Conservation (phyloP, 2,113 vertebrate genomes). For the Petromus typicus region DNA sequence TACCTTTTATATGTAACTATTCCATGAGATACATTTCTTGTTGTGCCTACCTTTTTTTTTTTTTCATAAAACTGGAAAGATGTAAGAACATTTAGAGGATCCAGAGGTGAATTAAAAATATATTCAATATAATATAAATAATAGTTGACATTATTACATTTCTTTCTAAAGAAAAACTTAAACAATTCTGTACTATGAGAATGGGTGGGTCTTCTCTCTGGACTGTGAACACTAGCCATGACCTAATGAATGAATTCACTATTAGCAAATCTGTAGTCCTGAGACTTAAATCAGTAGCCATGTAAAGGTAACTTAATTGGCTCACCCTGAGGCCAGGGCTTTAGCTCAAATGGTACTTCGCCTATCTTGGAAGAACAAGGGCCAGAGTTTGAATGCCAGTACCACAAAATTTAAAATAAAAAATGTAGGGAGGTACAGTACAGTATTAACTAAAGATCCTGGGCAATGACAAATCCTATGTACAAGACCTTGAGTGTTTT, state of each 20-base stretch:
- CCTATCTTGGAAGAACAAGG: no score
- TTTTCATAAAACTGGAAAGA: background rate
- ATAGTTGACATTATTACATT: background rate
- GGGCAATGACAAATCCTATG: background rate
- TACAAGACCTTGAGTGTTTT: background rate
- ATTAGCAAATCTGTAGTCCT: background rate
- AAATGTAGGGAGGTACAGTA: background rate
- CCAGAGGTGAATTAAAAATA: slow-evolving; percentile 1
- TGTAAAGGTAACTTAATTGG: background rate
- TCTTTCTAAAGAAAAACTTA: background rate
- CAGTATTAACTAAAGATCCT: background rate
- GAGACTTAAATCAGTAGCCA: background rate
- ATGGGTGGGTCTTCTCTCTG: background rate
- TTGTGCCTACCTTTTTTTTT: background rate
- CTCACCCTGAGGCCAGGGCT: no score
- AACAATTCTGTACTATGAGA: background rate
- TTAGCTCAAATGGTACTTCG: no score
- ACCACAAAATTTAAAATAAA: no score
- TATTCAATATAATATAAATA: slow-evolving; percentile 6
- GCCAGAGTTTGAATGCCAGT: no score
- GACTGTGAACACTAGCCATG: background rate
- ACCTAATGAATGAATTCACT: background rate
- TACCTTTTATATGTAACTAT: background rate
- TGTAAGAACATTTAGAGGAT: background rate
- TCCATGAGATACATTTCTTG: background rate